Percentiles rank a stretch among this genome's conserved stretches.
These are phyloP conservation scores for Ailurus styani DNA, from an alignment of 2,113 vertebrate species.

Conservation along the genomic window DNA sequence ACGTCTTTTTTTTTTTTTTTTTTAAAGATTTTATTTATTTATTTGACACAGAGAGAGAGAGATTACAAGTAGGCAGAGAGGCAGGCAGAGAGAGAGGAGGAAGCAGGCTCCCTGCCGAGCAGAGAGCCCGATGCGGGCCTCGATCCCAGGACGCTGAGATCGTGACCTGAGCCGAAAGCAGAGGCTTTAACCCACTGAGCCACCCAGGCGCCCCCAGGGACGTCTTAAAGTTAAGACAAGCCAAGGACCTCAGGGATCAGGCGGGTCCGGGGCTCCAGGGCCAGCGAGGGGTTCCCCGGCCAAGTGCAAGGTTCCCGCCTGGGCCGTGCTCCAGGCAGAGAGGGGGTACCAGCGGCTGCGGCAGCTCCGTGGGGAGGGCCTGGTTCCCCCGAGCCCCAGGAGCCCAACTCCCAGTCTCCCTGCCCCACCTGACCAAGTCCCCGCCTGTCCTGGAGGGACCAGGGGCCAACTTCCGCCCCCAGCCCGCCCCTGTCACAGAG, in stretches of 20 bases:
- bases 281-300: not conserved
- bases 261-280: not conserved
- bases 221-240: not conserved
- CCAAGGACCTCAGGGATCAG: not conserved
- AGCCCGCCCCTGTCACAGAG: not conserved
- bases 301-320: too few species aligned
- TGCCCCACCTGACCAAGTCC: rapidly evolving
- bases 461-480: not conserved
- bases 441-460: not conserved
- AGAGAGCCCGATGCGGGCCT: too few species aligned
- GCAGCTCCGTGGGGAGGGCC: not conserved
- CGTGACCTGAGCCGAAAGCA: too few species aligned
- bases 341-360: rapidly evolving
- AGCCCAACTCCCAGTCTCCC: not conserved
- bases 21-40: too few species aligned
- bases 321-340: not conserved
- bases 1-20: too few species aligned
- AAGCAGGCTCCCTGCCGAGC: too few species aligned
- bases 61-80: too few species aligned
- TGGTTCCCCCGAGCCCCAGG: not conserved
- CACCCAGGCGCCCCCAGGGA: too few species aligned
- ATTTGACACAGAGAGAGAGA: too few species aligned
- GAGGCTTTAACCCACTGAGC: too few species aligned
- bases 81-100: too few species aligned
- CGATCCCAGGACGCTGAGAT: too few species aligned